Evolutionary conservation across 2,888 invertebrate genomes (phyloP), one percentile per base, ranked within the genome.

Genomic region (Orchestes rusci): DNA sequence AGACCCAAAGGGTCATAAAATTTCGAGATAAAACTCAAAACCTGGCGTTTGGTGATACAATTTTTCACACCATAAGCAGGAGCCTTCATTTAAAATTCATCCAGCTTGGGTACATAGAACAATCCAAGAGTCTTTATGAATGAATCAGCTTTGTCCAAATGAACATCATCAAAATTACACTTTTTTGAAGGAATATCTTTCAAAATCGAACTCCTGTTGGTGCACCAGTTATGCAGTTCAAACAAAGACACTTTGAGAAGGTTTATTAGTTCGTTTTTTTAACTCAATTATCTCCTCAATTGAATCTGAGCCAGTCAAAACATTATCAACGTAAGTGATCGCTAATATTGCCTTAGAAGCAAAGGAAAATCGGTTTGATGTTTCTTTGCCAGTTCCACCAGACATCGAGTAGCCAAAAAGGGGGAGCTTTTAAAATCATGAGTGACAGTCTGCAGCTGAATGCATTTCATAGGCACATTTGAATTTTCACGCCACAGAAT

Each of bases 301-400:
- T 5, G 35, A 20, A 17, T 42, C 13, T 1, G 35, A 15, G 10
- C 35, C 35, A 16, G 29, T 7, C 2, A 52, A 12, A 5, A 52
- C 42, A 39, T 52, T 47, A 39, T 52, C 50, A 10, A 52, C 49
- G 37, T 52, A 50, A 15, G 34, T 47, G 29, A 39, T 47, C 3
- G 41, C 36, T 23, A 32, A 5, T 3, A 48, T 8, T 5, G 38
- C 45, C n/a, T 36, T 36, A 2, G 50, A 19, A 13, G 46, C 50
- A 29, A 50, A 41, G 16, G 44, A 44, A 38, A 33, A 23, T 23
- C 10, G 23, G 10, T 23, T 8, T 28, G 15, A n/a, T 44, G 15
- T 7, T 15, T 36, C 4, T 41, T 16, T 5, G 50, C 50, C 16
- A 52, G 30, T 15, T 52, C 20, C 2, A 32, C 28, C 12, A 51